Conservation (phyloP, 2,113 vertebrate species). For the Cricetomys ansorgei region DNA sequence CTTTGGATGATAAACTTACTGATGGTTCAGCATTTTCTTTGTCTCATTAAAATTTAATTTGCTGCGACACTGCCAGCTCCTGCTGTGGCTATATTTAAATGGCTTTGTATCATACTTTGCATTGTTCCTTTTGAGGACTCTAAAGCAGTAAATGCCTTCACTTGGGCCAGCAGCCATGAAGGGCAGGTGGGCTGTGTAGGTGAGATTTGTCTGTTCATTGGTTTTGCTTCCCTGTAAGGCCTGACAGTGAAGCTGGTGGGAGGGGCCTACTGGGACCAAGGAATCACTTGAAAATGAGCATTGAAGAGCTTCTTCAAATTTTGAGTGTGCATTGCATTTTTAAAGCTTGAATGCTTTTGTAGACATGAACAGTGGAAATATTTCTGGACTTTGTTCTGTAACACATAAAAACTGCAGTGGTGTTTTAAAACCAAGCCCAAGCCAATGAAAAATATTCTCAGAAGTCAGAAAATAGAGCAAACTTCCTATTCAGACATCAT, state of each 20-base stretch:
- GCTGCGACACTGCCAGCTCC: constrained; percentile 45
- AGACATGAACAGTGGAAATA: neutral
- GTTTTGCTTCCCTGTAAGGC: neutral
- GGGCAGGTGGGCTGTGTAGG: neutral
- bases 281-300: neutral
- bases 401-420: neutral
- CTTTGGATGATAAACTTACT: constrained; percentile 68
- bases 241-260: neutral
- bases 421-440: neutral
- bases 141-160: neutral
- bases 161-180: neutral
- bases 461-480: neutral
- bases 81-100: constrained; percentile 57
- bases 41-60: constrained; percentile 81
- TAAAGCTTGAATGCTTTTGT: neutral
- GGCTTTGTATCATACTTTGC: constrained; percentile 38
- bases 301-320: constrained; percentile 7
- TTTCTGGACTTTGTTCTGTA: neutral
- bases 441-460: neutral
- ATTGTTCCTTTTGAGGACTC: constrained; percentile 39
- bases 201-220: neutral
- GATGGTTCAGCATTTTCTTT: constrained; percentile 70
- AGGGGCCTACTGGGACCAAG: neutral
- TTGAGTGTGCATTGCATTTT: neutral
- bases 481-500: neutral